Percentiles rank a stretch among this genome's conserved stretches.
phyloP scores from a whole-genome alignment of 2,113 vertebrate genomes.

The Mus pahari region DNA sequence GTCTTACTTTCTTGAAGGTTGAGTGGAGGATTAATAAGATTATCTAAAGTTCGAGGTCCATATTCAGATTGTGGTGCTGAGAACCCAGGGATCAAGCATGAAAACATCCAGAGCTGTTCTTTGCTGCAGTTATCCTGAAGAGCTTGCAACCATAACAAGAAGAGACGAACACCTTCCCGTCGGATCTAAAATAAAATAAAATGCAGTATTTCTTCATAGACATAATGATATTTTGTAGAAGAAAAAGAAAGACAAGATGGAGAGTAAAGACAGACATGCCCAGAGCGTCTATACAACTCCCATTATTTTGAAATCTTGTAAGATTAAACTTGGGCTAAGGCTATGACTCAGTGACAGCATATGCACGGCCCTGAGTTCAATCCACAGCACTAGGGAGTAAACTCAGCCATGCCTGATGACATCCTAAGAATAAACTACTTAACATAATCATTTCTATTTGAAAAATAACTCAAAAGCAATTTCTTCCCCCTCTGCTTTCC shows the following conservation, averaged over 20 bases:
- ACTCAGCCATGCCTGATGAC: background rate
- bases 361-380: background rate
- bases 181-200: slow-evolving; percentile 91
- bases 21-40: slow-evolving; percentile 95
- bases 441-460: slow-evolving; percentile 42
- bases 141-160: slow-evolving; percentile 98
- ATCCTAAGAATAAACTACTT: slow-evolving; percentile 8
- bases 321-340: slow-evolving; percentile 18
- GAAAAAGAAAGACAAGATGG: background rate
- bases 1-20: slow-evolving; percentile 95
- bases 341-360: background rate
- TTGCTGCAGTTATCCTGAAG: slow-evolving; percentile 95
- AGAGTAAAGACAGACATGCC: background rate
- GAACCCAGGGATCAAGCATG: slow-evolving; percentile 98
- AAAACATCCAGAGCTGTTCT: slow-evolving; percentile 98
- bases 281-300: background rate
- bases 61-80: slow-evolving; percentile 93
- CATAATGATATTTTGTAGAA: slow-evolving; percentile 42
- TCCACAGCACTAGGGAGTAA: background rate
- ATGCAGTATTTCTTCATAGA: slow-evolving; percentile 9
- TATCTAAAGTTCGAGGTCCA: slow-evolving; percentile 95
- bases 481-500: background rate
- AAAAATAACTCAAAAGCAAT: background rate
- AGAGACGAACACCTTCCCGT: slow-evolving; percentile 97
- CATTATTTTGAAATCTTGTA: slow-evolving; percentile 42